Conservation (phyloP, 2,888 invertebrate genomes). For the Sthenelais limicola region DNA sequence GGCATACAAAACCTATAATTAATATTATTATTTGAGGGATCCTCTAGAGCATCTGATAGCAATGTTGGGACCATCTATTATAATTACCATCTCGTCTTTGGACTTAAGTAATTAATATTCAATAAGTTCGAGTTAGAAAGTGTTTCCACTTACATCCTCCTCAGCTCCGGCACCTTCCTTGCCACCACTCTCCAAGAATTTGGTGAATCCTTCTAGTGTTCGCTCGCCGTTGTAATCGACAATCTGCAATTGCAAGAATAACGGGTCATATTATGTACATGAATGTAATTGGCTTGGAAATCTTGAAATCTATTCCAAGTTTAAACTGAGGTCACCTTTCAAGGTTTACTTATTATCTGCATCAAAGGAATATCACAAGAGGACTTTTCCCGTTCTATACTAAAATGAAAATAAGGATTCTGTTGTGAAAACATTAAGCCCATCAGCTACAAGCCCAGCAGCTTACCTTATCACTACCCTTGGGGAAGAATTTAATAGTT, state of each 20-base stretch:
- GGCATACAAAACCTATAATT: no score
- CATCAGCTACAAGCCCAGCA: not conserved
- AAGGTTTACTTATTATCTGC: no score
- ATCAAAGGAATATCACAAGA: not conserved
- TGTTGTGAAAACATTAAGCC: not conserved
- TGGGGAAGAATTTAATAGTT: slow-evolving; percentile 83
- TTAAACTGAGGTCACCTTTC: no score
- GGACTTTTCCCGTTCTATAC: not conserved
- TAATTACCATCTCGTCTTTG: no score
- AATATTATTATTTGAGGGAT: no score
- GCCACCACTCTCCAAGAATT: slow-evolving; percentile 95
- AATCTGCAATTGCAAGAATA: slow-evolving; percentile 62
- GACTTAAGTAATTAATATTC: no score
- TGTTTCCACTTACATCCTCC: slow-evolving; percentile 56
- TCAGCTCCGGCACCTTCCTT: slow-evolving; percentile 77
- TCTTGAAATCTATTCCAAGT: no score
- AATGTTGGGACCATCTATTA: no score
- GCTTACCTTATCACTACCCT: slow-evolving; percentile 87
- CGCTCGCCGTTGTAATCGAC: slow-evolving; percentile 96
- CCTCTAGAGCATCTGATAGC: no score
- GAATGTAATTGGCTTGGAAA: no score
- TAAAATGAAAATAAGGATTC: not conserved
- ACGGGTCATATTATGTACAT: not conserved
- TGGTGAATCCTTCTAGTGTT: slow-evolving; percentile 91
- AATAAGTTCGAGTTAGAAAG: no score